Base-by-base conservation (phyloP, 2,113 vertebrate species). In the Oryzias celebensis region DNA sequence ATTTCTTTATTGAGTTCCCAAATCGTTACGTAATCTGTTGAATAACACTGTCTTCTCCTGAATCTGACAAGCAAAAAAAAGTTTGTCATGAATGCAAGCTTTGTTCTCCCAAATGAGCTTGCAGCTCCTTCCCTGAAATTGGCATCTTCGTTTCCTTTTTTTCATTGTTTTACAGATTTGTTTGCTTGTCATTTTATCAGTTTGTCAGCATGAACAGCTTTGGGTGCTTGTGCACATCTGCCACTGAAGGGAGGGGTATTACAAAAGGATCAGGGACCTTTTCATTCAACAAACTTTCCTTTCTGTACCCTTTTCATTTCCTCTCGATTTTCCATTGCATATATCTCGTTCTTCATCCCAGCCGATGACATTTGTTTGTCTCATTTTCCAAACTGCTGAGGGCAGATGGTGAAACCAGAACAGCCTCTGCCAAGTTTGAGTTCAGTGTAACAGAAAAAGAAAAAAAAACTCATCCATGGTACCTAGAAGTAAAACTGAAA, bases 351-450 rank as follows among this genome's bases (percentile, higher is more conserved):
- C 65, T 59, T 81, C 69, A 69, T 61, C 55, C n/a, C 45, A 61
- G 58, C 72, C 70, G 75, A 55, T 62, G 70, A 75, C 66, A 52
- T 71, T 61, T 59, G 59, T 67, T 58, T 57, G 52, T 68, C 59
- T 80, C 59, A 42, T 65, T 71, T 77, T 62, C 58, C 65, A 53
- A 77, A 61, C n/a, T 41, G 18, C 24, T 13, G 52, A 77, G 69
- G 75, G 80, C 74, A 85, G 72, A 87, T 69, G 63, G 64, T 17
- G 46, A 61, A 58, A 65, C 52, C 47, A 24, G n/a, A 17, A 22
- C 43, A 44, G 74, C 52, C 57, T 63, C 58, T 68, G 68, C 58
- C 60, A 71, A 54, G 62, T 74, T 76, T 59, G 63, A 7, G 23
- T 68, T 73, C 31, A 47, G 55, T 20, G 31, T 52, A 54, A 51